Evolutionary conservation across 2,888 invertebrate genomes (phyloP), one percentile per base, ranked within the genome.

Genomic region (Bellardia bayeri): DNA sequence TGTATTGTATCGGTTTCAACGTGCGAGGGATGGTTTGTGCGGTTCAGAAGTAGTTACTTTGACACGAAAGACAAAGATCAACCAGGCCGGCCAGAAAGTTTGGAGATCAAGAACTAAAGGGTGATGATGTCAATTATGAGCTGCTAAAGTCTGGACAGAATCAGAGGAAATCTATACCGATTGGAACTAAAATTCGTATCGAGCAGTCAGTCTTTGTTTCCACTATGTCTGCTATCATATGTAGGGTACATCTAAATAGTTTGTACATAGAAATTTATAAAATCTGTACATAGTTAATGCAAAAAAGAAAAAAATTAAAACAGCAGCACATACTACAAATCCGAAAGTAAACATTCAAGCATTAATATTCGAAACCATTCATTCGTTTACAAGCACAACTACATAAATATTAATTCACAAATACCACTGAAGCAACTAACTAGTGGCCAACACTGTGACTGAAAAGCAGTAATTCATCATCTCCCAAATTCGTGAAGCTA

Each of bases 391-490:
- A 54, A 51, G 23, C 23, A 75, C 54, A 54, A 42, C 80, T 23
- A 54, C 69, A 45, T 5, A 51, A 58, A 33, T 54, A 63, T 63
- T 40, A 75, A 64, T 82, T 54, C 42, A 56, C 30, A 74, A 54
- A 51, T 40, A 66, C 33, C 13, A 69, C 33, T 4, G 23, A 58
- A 82, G 33, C 61, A 66, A 82, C 42, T 58, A 82, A 54, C 66
- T 58, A 82, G 33, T 58, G 71, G 23, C 54, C 69, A 42, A 63
- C 69, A 82, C 54, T 74, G 42, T 30, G 37, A 64, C 66, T 45
- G 30, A 61, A 82, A 11, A 30, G 40, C 64, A 83, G 64, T 80
- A 86, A 86, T 86, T 83, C 82, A 83, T 82, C 82, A 83, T 82
- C 69, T 74, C 69, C 14, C 7, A 64, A 66, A 79, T 33, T 56